Conservation (phyloP, 1,140 invertebrate genomes). For the Drosophila pseudoobscura region DNA sequence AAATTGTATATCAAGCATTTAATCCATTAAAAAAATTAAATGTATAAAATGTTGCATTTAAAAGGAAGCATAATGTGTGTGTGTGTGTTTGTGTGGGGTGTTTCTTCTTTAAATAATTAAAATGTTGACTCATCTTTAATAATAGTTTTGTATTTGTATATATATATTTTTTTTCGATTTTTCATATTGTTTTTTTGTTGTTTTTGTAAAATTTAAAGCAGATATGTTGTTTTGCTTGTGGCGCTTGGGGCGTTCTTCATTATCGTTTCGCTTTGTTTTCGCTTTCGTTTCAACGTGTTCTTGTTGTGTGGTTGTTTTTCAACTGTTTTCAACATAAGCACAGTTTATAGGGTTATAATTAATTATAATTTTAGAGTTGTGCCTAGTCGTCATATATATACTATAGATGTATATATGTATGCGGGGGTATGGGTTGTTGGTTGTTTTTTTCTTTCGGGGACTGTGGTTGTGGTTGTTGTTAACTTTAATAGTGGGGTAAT, state of each 20-base stretch:
- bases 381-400: constrained; percentile 65
- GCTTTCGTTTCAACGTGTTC: constrained; percentile 52
- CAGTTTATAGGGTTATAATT: constrained; percentile 68
- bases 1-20: constrained; percentile 60
- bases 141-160: constrained; percentile 29
- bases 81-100: constrained; percentile 34
- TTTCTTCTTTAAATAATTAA: constrained; percentile 47
- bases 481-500: constrained; percentile 79
- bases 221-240: constrained; percentile 79
- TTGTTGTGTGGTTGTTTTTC: constrained; percentile 18
- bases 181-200: constrained; percentile 18
- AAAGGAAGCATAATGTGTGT: constrained; percentile 79
- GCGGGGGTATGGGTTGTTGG: constrained; percentile 19
- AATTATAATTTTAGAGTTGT: constrained; percentile 71
- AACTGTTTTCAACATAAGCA: constrained; percentile 74
- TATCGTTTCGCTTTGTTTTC: constrained; percentile 31
- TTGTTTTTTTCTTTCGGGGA: too few species aligned
- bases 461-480: constrained; percentile 56
- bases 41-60: constrained; percentile 78
- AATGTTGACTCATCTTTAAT: constrained; percentile 63
- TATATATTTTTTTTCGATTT: constrained; percentile 29
- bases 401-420: constrained; percentile 30
- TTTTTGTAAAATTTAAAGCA: constrained; percentile 74
- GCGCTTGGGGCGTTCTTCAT: constrained; percentile 61
- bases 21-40: constrained; percentile 58